phyloP scores from a whole-genome alignment of 2,888 invertebrate genomes.

The Caenorhabditis sulstoni region DNA sequence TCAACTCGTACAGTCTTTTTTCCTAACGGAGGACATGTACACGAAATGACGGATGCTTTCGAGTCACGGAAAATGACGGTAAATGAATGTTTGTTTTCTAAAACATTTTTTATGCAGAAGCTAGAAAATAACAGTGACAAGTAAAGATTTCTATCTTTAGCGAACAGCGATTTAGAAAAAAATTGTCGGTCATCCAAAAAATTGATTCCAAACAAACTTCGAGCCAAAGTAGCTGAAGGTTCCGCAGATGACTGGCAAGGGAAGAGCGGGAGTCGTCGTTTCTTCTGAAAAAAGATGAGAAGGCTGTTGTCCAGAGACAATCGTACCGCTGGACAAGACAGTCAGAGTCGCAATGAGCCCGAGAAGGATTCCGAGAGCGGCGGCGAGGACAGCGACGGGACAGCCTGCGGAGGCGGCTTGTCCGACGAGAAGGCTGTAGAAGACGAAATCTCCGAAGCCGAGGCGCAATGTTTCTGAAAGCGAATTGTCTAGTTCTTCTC shows the following conservation, averaged over 20 bases:
- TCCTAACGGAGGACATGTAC: neutral
- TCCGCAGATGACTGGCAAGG: conserved; percentile 69
- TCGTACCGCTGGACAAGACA: conserved; percentile 58
- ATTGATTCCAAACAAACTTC: neutral
- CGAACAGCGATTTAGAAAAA: neutral
- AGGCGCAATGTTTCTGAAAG: conserved; percentile 70
- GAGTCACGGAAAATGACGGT: too few relatives aligned
- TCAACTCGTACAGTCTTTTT: neutral
- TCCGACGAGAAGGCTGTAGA: conserved; percentile 76
- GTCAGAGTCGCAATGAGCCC: conserved; percentile 71
- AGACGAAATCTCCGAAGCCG: conserved; percentile 78
- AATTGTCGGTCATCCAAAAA: neutral
- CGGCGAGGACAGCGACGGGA: conserved; percentile 62
- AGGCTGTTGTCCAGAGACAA: neutral
- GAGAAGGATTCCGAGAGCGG: conserved; percentile 68
- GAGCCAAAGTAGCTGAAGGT: conserved; percentile 64
- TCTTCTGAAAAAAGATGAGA: conserved; percentile 49
- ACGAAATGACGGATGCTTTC: too few relatives aligned
- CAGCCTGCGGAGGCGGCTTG: conserved; percentile 69
- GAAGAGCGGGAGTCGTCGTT: conserved; percentile 72
- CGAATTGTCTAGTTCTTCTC: neutral
- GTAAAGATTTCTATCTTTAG: too few relatives aligned
- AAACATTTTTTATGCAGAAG: too few relatives aligned
- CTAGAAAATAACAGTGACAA: too few relatives aligned
- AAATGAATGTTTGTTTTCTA: too few relatives aligned